These are phyloP conservation scores for Agonopterix alstromeriana DNA, from an alignment of 2,888 invertebrate species.

Conservation along the genomic window DNA sequence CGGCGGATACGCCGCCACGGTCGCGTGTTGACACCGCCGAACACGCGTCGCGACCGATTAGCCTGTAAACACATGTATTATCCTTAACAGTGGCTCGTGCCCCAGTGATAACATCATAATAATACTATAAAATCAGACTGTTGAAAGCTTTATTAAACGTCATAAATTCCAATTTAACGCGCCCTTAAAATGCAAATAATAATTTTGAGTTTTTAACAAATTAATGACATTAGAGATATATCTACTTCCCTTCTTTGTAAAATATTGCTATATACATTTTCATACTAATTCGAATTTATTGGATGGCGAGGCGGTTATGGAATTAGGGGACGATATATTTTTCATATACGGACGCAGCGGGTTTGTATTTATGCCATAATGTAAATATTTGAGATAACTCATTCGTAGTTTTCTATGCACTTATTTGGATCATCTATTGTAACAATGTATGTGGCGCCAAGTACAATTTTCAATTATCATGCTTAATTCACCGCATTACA, in stretches of 20 bases:
- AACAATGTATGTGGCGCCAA: not conserved
- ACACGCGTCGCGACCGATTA: conserved; percentile 12
- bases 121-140: too few relatives aligned
- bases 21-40: conserved; percentile 22
- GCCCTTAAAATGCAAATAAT: too few relatives aligned
- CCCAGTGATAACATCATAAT: too few relatives aligned
- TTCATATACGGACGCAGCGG: conserved; percentile 55
- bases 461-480: too few relatives aligned
- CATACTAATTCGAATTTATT: conserved; percentile 16
- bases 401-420: conserved; percentile 11
- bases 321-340: conserved; percentile 62
- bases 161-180: too few relatives aligned
- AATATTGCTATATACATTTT: not conserved
- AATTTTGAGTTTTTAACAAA: too few relatives aligned
- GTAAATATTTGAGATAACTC: conserved; percentile 11
- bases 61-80: too few relatives aligned
- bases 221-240: too few relatives aligned
- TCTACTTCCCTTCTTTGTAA: not conserved
- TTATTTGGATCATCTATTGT: conserved; percentile 6
- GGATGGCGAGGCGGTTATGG: conserved; percentile 55
- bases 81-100: too few relatives aligned
- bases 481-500: too few relatives aligned
- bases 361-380: conserved; percentile 47
- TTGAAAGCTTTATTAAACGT: too few relatives aligned
- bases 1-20: conserved; percentile 22